Evolutionary conservation across 35 echinoderm and acorn worm species (phyloP), one percentile per base, ranked within the genome.

Genomic region (Strongylocentrotus purpuratus): DNA sequence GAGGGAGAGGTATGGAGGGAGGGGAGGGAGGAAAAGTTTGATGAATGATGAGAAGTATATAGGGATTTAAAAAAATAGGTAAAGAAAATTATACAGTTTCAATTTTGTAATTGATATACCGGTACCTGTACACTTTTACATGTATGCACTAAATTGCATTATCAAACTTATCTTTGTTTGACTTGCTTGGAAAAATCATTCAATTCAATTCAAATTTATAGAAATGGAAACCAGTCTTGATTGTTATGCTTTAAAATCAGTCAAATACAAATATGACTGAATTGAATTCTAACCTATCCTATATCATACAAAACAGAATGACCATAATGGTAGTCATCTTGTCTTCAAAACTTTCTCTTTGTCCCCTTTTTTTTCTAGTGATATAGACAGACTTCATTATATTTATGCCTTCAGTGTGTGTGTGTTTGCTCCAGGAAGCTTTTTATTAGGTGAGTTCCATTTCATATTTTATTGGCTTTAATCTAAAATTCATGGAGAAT

Each of bases 321-420:
- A 89, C 11, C 41, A 46, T 33, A 41, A n/a, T 89, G 28, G 22
- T 87, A 31, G 14, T 7, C 45, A 89, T 88, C 33, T 52, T 89
- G 12, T 15, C 2, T 89, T 25, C 15, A 2, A 0, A 33, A 5
- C 33, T 89, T 9, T 89, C 87, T 45, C 25, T 46, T 31, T 45
- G 7, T 31, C 22, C 8, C 0, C n/a, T 6, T n/a, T 17, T 12
- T 31, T 17, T 55, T 50, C 0, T 9, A 93, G 91, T 93, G 91
- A 93, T 58, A 28, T 93, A 22, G 91, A 93, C 4, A 47, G 91
- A 31, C 91, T 93, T 50, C 48, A 93, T 93, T 93, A 28, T 58
- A 58, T 50, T 47, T 93, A 93, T 93, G 45, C 46, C 91, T 93
- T 93, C 91, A 93, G 91, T 93, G 91, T 93, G 0, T 93, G 35